Base-by-base conservation (phyloP, 92 coral and sea anemone species). In the Porites cylindrica region DNA sequence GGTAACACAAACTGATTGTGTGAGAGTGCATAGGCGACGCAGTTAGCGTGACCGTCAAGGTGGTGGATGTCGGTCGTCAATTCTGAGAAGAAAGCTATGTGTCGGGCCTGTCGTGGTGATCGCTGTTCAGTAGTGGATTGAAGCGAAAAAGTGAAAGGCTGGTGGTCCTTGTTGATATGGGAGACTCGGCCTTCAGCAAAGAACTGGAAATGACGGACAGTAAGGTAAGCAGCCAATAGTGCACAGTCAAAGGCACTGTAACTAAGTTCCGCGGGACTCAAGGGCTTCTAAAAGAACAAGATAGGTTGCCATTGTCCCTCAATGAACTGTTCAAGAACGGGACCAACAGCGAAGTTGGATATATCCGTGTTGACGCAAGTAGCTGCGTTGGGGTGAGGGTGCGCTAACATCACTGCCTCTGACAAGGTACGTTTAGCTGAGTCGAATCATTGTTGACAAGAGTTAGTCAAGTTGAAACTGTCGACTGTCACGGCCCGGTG, bases 181-280 rank as follows among this genome's bases (percentile, higher is more conserved):
- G 82, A 88, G 54, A 8, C 23, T 4, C 89, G 82, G 6, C 86
- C 91, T 63, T 91, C 94, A 17, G 79, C 76, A 73, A 84, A 89
- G 66, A 78, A 89, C 66, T 84, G 92, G 16, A 89, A 89, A 56
- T 89, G 92, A 0, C 89, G 92, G 50, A 84, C 67, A 8, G 89
- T 70, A 1, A 84, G 82, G 78, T 89, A 84, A 32, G 54, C 72
- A 60, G 81, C 66, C 21, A 91, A 84, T 68, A 83, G 69, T 32
- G 88, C 90, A 3, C 88, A 86, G 62, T 82, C 88, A 75, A 90
- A 86, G 56, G 88, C 87, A 58, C 94, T 82, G 91, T 87, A 87
- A 8, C 84, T 83, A 9, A 78, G 81, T 79, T 91, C 85, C 18
- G 86, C 89, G 18, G 76, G 77, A 26, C 70, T 67, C 53, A 88